Base-by-base conservation (phyloP, 2,888 invertebrate genomes). In the Euspilapteryx auroguttella region DNA sequence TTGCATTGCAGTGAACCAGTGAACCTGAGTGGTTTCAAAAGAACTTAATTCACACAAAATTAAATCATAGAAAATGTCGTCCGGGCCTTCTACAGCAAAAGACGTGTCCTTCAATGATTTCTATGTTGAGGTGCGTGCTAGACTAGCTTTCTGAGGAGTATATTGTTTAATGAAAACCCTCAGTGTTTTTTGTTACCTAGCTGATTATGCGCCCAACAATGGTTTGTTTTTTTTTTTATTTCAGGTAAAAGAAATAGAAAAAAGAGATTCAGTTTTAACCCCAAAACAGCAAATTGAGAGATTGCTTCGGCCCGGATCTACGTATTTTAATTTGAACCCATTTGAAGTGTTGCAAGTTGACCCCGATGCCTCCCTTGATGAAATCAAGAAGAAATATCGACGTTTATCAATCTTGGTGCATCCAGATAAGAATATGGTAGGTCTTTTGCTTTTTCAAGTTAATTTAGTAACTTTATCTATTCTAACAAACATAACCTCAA, bases 261-360 rank as follows among this genome's bases (percentile, higher is more conserved):
- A 95, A 68, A 80, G 94, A 43, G 99, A 99, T 73, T 91, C 98
- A 4, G 94, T 94, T 27, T 77, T 99, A 50, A 99, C 98, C 23
- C 90, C 97, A 13, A 88, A 88, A 58, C 96, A 97, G 76, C 99
- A 99, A 79, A 94, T 99, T 44, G 95, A 97, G 39, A 82, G 99
- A 45, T 79, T 99, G 34, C 81, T 96, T 32, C 81, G 98, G 44
- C 95, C 98, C 34, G 99, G 99, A 14, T 94, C 97, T 1, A 96
- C 98, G 8, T 99, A 99, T 75, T 93, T 98, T 63, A 99, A 99
- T 78, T 80, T 99, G 39, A 99, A 99, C 68, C 98, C 98, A 2
- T 94, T 88, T 57, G 92, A 94, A 73, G 94, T 91, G 3, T 73
- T 94, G 30, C 92, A 94, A 77, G 83, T 93, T 28, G 97, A 98